Evolutionary conservation across 2,888 invertebrate genomes (phyloP).

Genomic region (Caradrina clavipalpis): DNA sequence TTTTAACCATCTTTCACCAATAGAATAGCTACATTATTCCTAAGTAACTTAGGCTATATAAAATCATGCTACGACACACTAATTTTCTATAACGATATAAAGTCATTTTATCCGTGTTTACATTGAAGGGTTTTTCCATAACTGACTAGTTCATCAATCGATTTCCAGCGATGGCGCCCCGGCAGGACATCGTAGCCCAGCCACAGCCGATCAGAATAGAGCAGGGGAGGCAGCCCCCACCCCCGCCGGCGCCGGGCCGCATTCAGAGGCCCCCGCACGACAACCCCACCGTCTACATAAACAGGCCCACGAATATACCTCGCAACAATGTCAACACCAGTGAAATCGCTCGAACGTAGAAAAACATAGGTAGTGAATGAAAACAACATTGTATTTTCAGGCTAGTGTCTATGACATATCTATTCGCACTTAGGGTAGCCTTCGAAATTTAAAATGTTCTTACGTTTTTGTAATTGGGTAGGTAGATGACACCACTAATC

Average conservation of each 20-base stretch:
- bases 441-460: background rate
- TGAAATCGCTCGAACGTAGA: slow-evolving; percentile 61
- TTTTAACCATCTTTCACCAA: no score
- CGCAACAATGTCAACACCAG: slow-evolving; percentile 69
- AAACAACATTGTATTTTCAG: slow-evolving; percentile 39
- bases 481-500: no score
- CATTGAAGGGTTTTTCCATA: slow-evolving; percentile 23
- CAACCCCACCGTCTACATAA: slow-evolving; percentile 81
- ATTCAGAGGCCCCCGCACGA: slow-evolving; percentile 87
- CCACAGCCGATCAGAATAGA: slow-evolving; percentile 77
- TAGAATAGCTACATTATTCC: no score
- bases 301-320: slow-evolving; percentile 71
- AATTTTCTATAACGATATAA: no score
- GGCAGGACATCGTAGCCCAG: slow-evolving; percentile 80
- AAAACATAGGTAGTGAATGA: slow-evolving; percentile 40
- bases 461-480: background rate
- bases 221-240: slow-evolving; percentile 76
- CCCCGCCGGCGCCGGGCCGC: slow-evolving; percentile 84
- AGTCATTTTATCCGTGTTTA: slow-evolving; percentile 19
- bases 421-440: background rate
- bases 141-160: slow-evolving; percentile 52
- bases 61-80: no score
- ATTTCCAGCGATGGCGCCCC: slow-evolving; percentile 84
- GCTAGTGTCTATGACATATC: slow-evolving; percentile 25
- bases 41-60: no score